A percentile compares a stretch with the other conserved stretches of the same genome.
These are phyloP conservation scores for Triplophysa siluroides DNA, from an alignment of 2,113 vertebrate species.

Conservation along the genomic window DNA sequence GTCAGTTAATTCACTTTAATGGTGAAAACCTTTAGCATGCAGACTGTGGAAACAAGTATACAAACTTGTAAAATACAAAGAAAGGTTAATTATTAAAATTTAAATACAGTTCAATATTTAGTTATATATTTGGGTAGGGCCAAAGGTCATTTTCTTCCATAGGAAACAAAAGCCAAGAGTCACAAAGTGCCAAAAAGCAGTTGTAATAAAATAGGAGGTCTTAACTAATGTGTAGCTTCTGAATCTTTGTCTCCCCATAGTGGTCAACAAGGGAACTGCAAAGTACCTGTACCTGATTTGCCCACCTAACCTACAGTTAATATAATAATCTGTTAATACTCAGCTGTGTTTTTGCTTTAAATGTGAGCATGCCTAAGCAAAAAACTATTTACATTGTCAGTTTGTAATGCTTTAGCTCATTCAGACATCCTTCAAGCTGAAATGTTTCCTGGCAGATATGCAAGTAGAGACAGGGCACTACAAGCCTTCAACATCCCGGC, in stretches of 20 bases:
- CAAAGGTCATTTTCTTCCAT: background rate
- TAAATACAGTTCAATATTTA: background rate
- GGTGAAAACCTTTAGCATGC: background rate
- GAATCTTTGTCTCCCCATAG: constrained; percentile 41
- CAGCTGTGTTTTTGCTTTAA: constrained; percentile 5
- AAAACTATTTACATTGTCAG: background rate
- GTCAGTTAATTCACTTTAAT: background rate
- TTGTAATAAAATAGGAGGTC: background rate
- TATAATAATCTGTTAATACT: background rate
- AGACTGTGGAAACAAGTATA: background rate
- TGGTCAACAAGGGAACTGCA: constrained; percentile 28
- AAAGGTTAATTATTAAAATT: no score
- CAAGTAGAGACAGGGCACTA: constrained; percentile 29
- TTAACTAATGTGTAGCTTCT: background rate
- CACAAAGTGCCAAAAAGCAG: no score
- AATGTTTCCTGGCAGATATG: constrained; percentile 11
- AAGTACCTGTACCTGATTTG: background rate
- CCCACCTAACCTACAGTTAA: background rate
- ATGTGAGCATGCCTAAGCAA: background rate
- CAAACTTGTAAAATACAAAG: no score
- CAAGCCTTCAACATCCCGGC: background rate
- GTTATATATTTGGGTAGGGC: background rate
- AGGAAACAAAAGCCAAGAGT: background rate
- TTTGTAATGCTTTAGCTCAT: background rate
- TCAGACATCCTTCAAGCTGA: constrained; percentile 13